These are phyloP conservation scores for Callimorpha dominula DNA, from an alignment of 2,888 invertebrate genomes.

Conservation along the genomic window DNA sequence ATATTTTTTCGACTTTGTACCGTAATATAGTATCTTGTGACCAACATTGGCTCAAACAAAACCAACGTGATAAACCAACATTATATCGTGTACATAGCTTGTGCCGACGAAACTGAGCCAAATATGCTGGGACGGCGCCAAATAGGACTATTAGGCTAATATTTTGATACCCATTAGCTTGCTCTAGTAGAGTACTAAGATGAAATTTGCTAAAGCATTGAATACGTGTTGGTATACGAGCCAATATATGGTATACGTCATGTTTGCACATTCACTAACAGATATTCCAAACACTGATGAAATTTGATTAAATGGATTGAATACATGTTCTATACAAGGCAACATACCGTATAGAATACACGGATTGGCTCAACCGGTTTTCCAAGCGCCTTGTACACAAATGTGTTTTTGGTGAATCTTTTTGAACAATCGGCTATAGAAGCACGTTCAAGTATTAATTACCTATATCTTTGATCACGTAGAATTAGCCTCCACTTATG, in stretches of 20 bases:
- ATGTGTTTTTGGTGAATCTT: too few species aligned
- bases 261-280: neutral
- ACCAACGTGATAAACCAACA: neutral
- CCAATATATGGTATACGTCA: neutral
- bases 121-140: constrained; percentile 65
- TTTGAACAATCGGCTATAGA: too few species aligned
- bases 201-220: neutral
- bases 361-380: too few species aligned
- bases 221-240: neutral
- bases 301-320: neutral
- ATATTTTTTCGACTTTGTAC: neutral
- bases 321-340: neutral
- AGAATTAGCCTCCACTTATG: too few species aligned
- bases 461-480: too few species aligned
- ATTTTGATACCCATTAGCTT: constrained; percentile 62
- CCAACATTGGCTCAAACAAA: too few species aligned
- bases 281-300: neutral
- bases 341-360: neutral
- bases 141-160: constrained; percentile 70
- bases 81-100: constrained; percentile 12
- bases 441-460: too few species aligned
- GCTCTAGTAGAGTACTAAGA: constrained; percentile 1
- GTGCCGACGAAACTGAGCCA: constrained; percentile 55
- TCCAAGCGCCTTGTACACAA: too few species aligned
- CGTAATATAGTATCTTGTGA: neutral